Evolutionary conservation across 2,888 invertebrate species (phyloP), one percentile per base, ranked within the genome.

Genomic region (Automeris io): DNA sequence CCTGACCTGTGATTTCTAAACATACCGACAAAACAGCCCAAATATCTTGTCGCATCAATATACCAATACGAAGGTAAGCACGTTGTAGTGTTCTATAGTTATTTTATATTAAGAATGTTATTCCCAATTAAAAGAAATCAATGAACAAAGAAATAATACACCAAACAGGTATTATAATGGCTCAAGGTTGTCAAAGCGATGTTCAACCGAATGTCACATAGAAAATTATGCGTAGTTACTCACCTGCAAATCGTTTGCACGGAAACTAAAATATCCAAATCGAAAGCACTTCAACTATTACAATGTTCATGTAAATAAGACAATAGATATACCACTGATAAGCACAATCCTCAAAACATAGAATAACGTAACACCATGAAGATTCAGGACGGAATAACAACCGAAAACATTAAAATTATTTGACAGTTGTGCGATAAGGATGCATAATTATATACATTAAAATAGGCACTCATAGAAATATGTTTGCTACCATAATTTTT

Each of bases 181-280:
- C 63, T 76, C 83, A 85, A 83, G 83, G 83, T 79, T 83, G 76
- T 69, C 70, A 67, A 70, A 73, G 76, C 63, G 67, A 75, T 74
- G 69, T 65, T 59, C 48, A 51, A 31, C 45, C 42, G 53, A 71
- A 66, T 80, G 77, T 75, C 81, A 80, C 55, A 42, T 43, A 49
- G 54, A 55, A 49, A 61, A 70, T 69, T 72, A 69, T 81, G 79
- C 83, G 83, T 71, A 83, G 54, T 54, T 53, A 52, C 78, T 70
- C 61, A 85, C 83, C 83, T 77, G 37, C 40, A 42, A 47, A 53
- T 45, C 46, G 38, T 42, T 43, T 39, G 45, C 47, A 40, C 47
- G 39, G 42, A 41, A 47, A 51, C 43, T 49, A 43, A 43, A 41
- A 48, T 63, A 65, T 63, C 59, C 57, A 60, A 70, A 70, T 73